Evolutionary conservation across 2,113 vertebrate genomes (phyloP).

Genomic region (Cyanoderma ruficeps): DNA sequence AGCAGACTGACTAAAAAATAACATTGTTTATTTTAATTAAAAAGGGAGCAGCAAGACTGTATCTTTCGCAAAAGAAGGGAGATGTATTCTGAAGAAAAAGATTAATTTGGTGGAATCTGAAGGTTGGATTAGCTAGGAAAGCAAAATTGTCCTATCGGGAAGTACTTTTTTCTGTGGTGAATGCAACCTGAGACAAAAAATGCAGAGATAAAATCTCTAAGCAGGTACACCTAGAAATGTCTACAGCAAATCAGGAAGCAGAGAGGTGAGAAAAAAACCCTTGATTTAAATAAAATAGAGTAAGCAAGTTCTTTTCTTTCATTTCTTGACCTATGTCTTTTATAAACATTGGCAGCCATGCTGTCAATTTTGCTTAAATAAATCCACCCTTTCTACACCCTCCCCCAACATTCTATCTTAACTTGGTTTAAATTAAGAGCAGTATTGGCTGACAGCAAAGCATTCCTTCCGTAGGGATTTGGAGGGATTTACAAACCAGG

Average conservation of each 20-base stretch:
- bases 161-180: background rate
- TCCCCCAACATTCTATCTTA: background rate
- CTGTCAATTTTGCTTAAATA: conserved; percentile 27
- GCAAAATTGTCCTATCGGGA: background rate
- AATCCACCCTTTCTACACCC: background rate
- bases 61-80: background rate
- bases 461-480: background rate
- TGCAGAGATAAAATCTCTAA: background rate
- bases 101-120: background rate
- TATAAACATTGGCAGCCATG: background rate
- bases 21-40: background rate
- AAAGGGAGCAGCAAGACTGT: background rate
- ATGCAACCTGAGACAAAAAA: background rate
- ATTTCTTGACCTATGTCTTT: conserved; percentile 4
- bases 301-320: background rate
- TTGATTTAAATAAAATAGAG: background rate
- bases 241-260: background rate
- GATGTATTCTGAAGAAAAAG: background rate
- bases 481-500: background rate
- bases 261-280: background rate
- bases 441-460: background rate
- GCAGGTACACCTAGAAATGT: conserved; percentile 12
- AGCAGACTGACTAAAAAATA: background rate
- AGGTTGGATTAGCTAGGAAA: background rate
- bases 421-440: background rate